Percentiles rank a stretch among this genome's conserved stretches.
Evolutionary conservation across 2,888 invertebrate genomes (phyloP).

Genomic region (Carterocephalus palaemon): DNA sequence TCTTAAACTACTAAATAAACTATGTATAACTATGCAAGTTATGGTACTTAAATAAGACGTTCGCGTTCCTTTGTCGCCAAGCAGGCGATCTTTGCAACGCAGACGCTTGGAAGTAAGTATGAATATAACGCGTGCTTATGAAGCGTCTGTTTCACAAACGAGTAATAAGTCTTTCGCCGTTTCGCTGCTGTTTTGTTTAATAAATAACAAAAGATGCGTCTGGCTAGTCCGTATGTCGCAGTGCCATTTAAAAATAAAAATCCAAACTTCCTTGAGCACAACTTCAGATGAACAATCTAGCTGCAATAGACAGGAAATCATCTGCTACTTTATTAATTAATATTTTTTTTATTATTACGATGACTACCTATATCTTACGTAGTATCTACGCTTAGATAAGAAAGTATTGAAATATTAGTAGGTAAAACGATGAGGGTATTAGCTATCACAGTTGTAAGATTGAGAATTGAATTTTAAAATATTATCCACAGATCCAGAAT

Average conservation of each 20-base stretch:
- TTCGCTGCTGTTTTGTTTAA: constrained; percentile 11
- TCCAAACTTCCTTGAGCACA: too few relatives aligned
- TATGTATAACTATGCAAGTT: too few relatives aligned
- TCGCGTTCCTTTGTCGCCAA: constrained; percentile 16
- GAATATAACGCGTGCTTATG: constrained; percentile 14
- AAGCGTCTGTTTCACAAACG: constrained; percentile 14
- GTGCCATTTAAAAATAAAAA: too few relatives aligned
- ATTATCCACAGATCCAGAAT: background rate
- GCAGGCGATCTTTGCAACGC: constrained; percentile 18
- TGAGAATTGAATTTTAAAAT: background rate
- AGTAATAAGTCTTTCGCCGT: constrained; percentile 21
- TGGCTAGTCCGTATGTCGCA: too few relatives aligned
- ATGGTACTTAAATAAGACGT: too few relatives aligned
- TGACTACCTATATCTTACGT: too few relatives aligned
- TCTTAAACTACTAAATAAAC: too few relatives aligned
- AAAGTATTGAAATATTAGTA: too few relatives aligned
- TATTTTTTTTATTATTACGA: background rate
- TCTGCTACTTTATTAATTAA: background rate
- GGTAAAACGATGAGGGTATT: background rate
- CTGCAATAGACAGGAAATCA: background rate
- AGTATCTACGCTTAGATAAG: too few relatives aligned
- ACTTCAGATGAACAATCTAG: too few relatives aligned
- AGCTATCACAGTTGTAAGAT: too few relatives aligned
- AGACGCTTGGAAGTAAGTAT: constrained; percentile 11
- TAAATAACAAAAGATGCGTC: constrained; percentile 16